phyloP scores from a whole-genome alignment of 1,140 invertebrate species.

The Drosophila carrolli region DNA sequence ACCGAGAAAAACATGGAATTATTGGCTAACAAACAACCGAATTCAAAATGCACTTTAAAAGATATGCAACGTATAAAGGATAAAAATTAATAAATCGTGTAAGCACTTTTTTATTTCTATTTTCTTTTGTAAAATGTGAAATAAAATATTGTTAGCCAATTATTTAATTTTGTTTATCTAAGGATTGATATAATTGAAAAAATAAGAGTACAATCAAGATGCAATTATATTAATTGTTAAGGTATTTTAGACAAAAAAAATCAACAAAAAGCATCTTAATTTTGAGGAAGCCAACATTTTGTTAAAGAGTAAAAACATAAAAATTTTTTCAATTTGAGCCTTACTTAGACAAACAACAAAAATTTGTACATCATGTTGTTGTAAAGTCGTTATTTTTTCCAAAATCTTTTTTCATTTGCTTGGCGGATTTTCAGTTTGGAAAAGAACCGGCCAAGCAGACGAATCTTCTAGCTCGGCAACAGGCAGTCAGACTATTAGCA shows the following conservation, averaged over 20 bases:
- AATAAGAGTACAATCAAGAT: too few relatives aligned
- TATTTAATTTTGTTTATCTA: too few relatives aligned
- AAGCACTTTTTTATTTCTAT: too few relatives aligned
- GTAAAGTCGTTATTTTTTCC: conserved; percentile 20
- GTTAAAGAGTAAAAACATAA: conserved; percentile 21
- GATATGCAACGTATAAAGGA: not conserved
- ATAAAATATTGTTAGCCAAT: too few relatives aligned
- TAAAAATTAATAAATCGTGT: too few relatives aligned
- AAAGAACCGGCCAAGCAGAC: conserved; percentile 50
- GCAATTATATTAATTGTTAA: not conserved
- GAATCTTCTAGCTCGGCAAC: conserved; percentile 40
- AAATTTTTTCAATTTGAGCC: conserved; percentile 34
- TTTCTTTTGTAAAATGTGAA: too few relatives aligned
- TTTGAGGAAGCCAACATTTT: not conserved
- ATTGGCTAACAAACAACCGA: not conserved
- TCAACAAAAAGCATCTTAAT: not conserved
- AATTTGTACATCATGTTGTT: conserved; percentile 49
- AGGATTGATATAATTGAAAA: too few relatives aligned
- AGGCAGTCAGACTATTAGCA: conserved; percentile 54
- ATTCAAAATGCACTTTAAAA: conserved; percentile 4
- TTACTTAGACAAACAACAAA: conserved; percentile 40
- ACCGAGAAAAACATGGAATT: conserved; percentile 16
- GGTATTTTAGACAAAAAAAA: not conserved
- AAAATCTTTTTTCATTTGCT: not conserved
- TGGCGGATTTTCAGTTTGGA: conserved; percentile 52